Conservation (phyloP, 30 jellyfish, hydroid and myxozoan genomes). For the Pelagia noctiluca region DNA sequence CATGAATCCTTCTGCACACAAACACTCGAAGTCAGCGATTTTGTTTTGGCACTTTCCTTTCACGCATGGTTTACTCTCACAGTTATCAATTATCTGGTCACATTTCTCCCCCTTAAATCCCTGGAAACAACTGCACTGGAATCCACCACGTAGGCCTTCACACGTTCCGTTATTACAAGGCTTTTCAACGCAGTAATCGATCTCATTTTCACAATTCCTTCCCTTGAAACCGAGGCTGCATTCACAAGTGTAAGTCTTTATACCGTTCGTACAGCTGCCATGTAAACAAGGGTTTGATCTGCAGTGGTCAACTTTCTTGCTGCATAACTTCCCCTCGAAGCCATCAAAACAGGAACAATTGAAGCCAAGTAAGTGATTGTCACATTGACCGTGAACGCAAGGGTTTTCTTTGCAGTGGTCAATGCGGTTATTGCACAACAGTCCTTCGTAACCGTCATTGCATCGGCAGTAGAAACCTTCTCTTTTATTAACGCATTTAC, state of each 20-base stretch:
- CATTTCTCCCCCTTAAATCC: slow-evolving; percentile 54
- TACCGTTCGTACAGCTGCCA: slow-evolving; percentile 6
- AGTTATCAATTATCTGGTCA: slow-evolving; percentile 9
- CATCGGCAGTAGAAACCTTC: neutral
- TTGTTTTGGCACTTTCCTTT: slow-evolving; percentile 13
- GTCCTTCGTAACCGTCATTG: slow-evolving; percentile 8
- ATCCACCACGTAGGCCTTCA: slow-evolving; percentile 9
- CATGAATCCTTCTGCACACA: slow-evolving; percentile 11
- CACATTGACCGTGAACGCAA: neutral
- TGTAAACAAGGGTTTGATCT: slow-evolving; percentile 13
- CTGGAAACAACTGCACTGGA: slow-evolving; percentile 14
- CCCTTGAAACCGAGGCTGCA: slow-evolving; percentile 54
- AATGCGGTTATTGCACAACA: neutral
- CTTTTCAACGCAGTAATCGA: slow-evolving; percentile 22
- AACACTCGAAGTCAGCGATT: neutral
- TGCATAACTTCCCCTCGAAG: slow-evolving; percentile 19
- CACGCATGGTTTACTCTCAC: slow-evolving; percentile 40
- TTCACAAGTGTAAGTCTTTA: slow-evolving; percentile 16
- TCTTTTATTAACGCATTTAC: neutral
- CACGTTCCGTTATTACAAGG: slow-evolving; percentile 60
- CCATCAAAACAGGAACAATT: slow-evolving; percentile 19
- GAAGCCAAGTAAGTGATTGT: neutral
- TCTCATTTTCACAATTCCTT: slow-evolving; percentile 10
- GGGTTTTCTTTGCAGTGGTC: slow-evolving; percentile 12
- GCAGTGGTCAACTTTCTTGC: slow-evolving; percentile 22